Evolutionary conservation across 1,140 invertebrate genomes (phyloP).

Genomic region (Aculops lycopersici): DNA sequence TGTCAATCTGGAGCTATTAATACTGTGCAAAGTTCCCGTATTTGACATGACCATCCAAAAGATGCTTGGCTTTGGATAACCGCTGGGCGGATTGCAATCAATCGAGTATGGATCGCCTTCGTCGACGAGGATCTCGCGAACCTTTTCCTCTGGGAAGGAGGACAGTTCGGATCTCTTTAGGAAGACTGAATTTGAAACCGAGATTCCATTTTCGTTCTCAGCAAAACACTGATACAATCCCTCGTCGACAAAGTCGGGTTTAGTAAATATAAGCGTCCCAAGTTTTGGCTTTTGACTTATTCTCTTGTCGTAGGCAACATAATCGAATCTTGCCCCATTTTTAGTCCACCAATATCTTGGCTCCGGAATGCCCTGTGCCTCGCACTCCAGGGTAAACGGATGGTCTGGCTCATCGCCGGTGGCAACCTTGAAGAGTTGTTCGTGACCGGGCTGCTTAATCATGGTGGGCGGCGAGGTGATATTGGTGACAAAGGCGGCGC

Average conservation of each 20-base stretch:
- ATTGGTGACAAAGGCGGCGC: no score
- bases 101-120: constrained; percentile 61
- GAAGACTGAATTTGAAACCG: constrained; percentile 71
- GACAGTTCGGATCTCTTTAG: constrained; percentile 74
- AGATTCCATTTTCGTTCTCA: constrained; percentile 64
- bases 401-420: constrained; percentile 50
- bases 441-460: constrained; percentile 57
- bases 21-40: constrained; percentile 40
- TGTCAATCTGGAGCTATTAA: constrained; percentile 57
- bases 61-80: constrained; percentile 67
- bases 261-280: constrained; percentile 58
- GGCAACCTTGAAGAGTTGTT: constrained; percentile 60
- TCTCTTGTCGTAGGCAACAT: constrained; percentile 59
- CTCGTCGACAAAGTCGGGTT: constrained; percentile 52
- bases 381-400: constrained; percentile 72
- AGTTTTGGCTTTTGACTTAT: constrained; percentile 65
- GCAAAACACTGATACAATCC: constrained; percentile 90
- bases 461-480: constrained; percentile 38
- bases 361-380: constrained; percentile 59
- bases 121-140: constrained; percentile 19
- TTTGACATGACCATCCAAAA: constrained; percentile 52
- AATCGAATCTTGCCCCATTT: constrained; percentile 62
- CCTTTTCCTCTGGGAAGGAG: constrained; percentile 41
- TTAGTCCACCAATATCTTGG: constrained; percentile 79
- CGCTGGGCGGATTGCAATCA: constrained; percentile 56